Evolutionary conservation across 2,113 vertebrate genomes (phyloP).

Genomic region (Canis aureus): DNA sequence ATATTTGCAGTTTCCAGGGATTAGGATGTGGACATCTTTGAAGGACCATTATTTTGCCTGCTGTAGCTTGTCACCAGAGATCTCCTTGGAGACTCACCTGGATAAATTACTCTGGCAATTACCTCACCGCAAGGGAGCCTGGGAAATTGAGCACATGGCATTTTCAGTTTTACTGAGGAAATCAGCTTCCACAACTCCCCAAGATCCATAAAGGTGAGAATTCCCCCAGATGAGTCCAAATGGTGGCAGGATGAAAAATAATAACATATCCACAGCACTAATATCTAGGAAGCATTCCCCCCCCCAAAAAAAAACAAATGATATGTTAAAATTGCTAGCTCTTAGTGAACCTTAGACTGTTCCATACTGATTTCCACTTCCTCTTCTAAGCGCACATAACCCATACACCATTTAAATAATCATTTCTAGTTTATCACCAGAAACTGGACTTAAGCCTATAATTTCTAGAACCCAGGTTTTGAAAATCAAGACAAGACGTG

Average conservation of each 20-base stretch:
- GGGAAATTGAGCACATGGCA: not conserved
- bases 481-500: slow-evolving; percentile 68
- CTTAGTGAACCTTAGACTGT: not conserved
- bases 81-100: not conserved
- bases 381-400: not conserved
- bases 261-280: not conserved
- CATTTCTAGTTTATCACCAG: slow-evolving; percentile 22
- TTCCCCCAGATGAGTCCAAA: not conserved
- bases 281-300: not conserved
- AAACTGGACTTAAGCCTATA: slow-evolving; percentile 39
- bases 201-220: not conserved
- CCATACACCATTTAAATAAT: slow-evolving; percentile 23
- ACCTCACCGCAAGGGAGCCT: not conserved
- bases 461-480: slow-evolving; percentile 58
- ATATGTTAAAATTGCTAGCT: slow-evolving; percentile 4
- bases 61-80: not conserved
- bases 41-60: not conserved
- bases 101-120: not conserved
- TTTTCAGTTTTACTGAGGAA: not conserved
- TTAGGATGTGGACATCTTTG: not conserved
- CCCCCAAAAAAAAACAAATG: not conserved
- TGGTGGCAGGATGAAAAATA: not conserved
- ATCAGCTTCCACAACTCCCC: not conserved
- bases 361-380: slow-evolving; percentile 23
- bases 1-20: not conserved